Conservation (phyloP, 1,140 invertebrate genomes). For the Monochamus saltuarius region DNA sequence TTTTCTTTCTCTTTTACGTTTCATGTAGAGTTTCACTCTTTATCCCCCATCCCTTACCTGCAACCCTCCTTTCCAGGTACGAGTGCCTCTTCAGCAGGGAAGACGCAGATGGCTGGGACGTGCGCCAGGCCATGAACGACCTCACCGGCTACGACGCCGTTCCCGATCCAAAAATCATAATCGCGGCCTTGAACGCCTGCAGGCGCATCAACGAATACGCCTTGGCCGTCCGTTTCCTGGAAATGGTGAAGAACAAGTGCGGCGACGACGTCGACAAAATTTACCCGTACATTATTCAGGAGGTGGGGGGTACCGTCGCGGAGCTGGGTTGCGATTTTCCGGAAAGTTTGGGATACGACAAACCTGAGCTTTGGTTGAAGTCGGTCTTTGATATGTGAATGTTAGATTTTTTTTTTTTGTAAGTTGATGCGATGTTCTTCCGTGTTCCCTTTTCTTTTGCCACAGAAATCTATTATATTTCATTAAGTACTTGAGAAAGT, state of each 20-base stretch:
- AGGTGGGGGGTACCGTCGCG: conserved; percentile 70
- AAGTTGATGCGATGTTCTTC: no score
- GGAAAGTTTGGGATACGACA: conserved; percentile 71
- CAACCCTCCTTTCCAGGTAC: conserved; percentile 36
- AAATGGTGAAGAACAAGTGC: conserved; percentile 67
- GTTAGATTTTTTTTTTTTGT: not conserved
- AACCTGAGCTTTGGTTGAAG: conserved; percentile 64
- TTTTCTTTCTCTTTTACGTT: no score
- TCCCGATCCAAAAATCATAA: conserved; percentile 70
- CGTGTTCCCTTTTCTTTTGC: no score
- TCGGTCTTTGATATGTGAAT: conserved; percentile 46
- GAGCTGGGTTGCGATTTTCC: conserved; percentile 69
- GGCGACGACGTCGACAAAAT: conserved; percentile 55
- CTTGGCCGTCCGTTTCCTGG: conserved; percentile 67
- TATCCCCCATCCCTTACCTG: not conserved
- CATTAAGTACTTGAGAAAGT: no score
- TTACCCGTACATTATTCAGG: conserved; percentile 65
- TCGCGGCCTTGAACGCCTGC: conserved; percentile 68
- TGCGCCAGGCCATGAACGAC: conserved; percentile 63
- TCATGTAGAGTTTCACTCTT: not conserved
- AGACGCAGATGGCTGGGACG: conserved; percentile 72
- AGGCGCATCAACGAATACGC: conserved; percentile 70
- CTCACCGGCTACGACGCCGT: conserved; percentile 64
- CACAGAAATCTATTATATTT: no score
- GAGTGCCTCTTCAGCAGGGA: conserved; percentile 56